A percentile compares a stretch with the other conserved stretches of the same genome.
phyloP scores from a whole-genome alignment of 2,113 vertebrate genomes.

The Centropus unirufus region DNA sequence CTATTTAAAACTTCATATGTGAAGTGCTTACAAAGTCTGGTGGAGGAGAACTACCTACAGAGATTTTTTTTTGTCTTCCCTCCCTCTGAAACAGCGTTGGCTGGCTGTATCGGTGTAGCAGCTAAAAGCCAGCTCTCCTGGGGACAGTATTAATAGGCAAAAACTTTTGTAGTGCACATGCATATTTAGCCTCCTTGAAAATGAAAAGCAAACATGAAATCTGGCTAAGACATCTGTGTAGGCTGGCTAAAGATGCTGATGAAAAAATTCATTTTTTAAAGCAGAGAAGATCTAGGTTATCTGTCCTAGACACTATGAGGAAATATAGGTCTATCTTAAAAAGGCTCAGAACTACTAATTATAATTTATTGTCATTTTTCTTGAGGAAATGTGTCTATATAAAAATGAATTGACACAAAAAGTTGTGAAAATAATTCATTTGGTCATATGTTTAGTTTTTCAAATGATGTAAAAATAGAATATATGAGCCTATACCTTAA shows the following conservation, averaged over 20 bases:
- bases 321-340: background rate
- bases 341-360: background rate
- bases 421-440: background rate
- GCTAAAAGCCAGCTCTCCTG: background rate
- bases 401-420: background rate
- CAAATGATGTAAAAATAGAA: background rate
- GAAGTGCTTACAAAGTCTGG: background rate
- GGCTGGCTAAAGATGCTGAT: background rate
- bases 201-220: background rate
- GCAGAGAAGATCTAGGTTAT: background rate
- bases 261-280: background rate
- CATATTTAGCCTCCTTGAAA: slow-evolving; percentile 15
- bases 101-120: background rate
- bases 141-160: background rate
- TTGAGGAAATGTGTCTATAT: background rate
- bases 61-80: background rate
- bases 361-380: background rate
- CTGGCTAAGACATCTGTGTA: background rate
- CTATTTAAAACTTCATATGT: background rate
- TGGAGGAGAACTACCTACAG: background rate
- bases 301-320: background rate
- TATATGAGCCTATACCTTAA: background rate
- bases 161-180: background rate
- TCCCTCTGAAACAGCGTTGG: background rate
- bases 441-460: background rate